Conservation (phyloP, 2,797 vertebrate genomes). For the Anolis apletophallus region DNA sequence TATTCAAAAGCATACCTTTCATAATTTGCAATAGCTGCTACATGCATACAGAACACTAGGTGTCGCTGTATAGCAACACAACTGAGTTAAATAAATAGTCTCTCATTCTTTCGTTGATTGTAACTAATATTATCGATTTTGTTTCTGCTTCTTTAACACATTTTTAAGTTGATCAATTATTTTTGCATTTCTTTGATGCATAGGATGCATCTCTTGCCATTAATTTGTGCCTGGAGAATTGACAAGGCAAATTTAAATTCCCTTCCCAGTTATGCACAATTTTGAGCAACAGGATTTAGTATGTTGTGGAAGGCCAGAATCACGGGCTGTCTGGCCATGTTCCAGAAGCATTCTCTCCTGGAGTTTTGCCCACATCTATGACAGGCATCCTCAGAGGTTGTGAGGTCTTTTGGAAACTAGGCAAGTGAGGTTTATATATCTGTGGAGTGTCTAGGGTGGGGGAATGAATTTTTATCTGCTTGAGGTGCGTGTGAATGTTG, state of each 20-base stretch:
- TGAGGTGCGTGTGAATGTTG: too few relatives aligned
- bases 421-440: too few relatives aligned
- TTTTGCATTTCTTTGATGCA: neutral
- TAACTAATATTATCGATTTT: neutral
- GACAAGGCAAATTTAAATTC: constrained; percentile 24
- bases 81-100: too few relatives aligned
- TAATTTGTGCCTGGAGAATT: constrained; percentile 25
- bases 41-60: constrained; percentile 75
- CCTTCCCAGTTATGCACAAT: neutral
- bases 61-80: constrained; percentile 77
- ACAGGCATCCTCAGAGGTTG: too few relatives aligned
- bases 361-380: too few relatives aligned
- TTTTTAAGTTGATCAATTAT: neutral
- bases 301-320: too few relatives aligned
- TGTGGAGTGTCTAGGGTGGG: too few relatives aligned
- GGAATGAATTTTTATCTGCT: too few relatives aligned
- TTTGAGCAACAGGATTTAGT: constrained; percentile 26
- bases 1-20: neutral
- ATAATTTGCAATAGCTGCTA: constrained; percentile 53
- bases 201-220: neutral
- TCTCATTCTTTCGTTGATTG: too few relatives aligned
- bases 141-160: constrained; percentile 19
- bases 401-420: too few relatives aligned
- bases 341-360: too few relatives aligned
- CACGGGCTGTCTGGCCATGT: too few relatives aligned